Conservation (phyloP, 2,888 invertebrate species). For the Melieria picta region DNA sequence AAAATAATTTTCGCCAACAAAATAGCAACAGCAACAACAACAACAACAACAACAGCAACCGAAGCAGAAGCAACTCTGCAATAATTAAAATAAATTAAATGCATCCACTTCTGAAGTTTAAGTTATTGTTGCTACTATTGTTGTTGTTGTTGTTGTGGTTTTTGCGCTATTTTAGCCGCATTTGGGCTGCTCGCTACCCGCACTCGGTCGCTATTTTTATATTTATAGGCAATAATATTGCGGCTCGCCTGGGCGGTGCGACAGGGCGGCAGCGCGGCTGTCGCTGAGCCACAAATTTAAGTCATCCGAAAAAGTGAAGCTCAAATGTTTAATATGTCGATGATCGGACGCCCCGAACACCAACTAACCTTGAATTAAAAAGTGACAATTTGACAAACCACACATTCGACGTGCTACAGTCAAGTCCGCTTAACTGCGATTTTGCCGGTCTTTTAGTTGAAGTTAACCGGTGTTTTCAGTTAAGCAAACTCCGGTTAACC, state of each 20-base stretch:
- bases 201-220: neutral
- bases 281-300: slow-evolving; percentile 15
- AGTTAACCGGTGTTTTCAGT: no score
- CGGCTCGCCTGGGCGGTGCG: no score
- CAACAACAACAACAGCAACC: neutral
- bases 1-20: neutral
- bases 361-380: slow-evolving; percentile 23
- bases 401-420: neutral
- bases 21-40: slow-evolving; percentile 24
- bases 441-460: no score
- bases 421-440: no score
- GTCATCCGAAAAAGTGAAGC: slow-evolving; percentile 15
- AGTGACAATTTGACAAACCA: slow-evolving; percentile 19
- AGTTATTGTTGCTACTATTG: slow-evolving; percentile 1
- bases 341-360: slow-evolving; percentile 1
- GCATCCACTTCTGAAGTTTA: slow-evolving; percentile 17
- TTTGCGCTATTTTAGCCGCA: neutral
- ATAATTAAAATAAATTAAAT: slow-evolving; percentile 36
- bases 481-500: no score
- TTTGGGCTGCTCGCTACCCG: neutral
- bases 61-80: neutral
- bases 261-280: no score
- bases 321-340: slow-evolving; percentile 5
- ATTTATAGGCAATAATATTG: slow-evolving; percentile 18
- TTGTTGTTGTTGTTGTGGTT: neutral